Evolutionary conservation across 2,797 vertebrate genomes (phyloP), one percentile per base, ranked within the genome.

Genomic region (Galagoides demidoff): DNA sequence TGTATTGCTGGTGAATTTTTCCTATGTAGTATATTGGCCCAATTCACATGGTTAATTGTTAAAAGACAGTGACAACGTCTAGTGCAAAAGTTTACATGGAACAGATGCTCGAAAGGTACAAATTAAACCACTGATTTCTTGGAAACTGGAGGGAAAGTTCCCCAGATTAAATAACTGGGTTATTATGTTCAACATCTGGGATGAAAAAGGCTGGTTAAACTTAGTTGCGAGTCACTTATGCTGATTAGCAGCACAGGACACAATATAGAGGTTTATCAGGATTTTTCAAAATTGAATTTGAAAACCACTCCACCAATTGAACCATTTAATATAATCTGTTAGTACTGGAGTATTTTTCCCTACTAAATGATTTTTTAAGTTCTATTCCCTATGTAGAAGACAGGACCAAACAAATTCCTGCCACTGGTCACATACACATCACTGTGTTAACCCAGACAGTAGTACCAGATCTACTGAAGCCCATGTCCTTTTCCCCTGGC

Each of bases 251-350:
- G 57, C 34, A 27, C 7, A 92, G 34, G 49, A 95, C 96, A 83
- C 45, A 71, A 81, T 19, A 45, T 0, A 43, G 23, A 77, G 10
- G 43, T 90, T 66, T 85, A n/a, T 83, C 34, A 34, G 13, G 9
- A 63, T 79, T 73, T 63, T 45, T 90, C 49, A 70, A 85, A 92
- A 68, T 81, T 83, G 82, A 85, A 91, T 78, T 86, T 79, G 83
- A 84, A 96, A 89, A 55, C 31, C 4, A 71, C 45, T 83, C n/a
- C 37, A 89, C 81, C 74, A 25, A 66, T 52, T 37, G 13, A 6
- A 82, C 89, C 12, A 94, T 55, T 93, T 82, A 88, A 79, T 11
- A 82, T 52, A 70, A 66, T 93, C 68, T 70, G 16, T 19, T 55
- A 27, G 22, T 68, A 77, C 0, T 68, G 22, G 25, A 87, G n/a